Percentiles rank a stretch among this genome's conserved stretches.
Conservation (phyloP, 2,797 vertebrate genomes). For the Melanogrammus aeglefinus region DNA sequence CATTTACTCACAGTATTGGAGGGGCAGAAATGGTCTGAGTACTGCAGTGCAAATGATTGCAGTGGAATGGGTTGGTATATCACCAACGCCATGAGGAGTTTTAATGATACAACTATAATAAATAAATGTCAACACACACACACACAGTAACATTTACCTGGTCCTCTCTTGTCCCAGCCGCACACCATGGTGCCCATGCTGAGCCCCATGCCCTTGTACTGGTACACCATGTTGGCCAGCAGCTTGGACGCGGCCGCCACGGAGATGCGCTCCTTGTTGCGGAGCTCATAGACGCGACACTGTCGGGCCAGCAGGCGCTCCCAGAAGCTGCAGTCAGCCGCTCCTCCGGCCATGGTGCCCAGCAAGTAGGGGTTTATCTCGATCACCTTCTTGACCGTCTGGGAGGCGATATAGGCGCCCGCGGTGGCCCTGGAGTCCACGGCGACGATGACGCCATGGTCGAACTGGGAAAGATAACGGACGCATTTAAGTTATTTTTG, state of each 20-base stretch:
- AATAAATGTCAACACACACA: neutral
- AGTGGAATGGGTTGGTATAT: neutral
- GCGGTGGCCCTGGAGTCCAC: conserved; percentile 90
- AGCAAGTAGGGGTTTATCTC: conserved; percentile 91
- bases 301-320: conserved; percentile 87
- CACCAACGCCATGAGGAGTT: neutral
- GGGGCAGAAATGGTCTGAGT: neutral
- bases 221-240: conserved; percentile 94
- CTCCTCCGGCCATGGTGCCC: conserved; percentile 91
- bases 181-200: conserved; percentile 96
- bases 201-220: conserved; percentile 93
- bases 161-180: conserved; percentile 92
- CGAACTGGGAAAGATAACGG: conserved; percentile 67
- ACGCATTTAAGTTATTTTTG: neutral
- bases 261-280: conserved; percentile 91
- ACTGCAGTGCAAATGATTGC: neutral
- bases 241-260: conserved; percentile 90
- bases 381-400: conserved; percentile 91
- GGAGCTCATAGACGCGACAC: conserved; percentile 89
- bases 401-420: conserved; percentile 86
- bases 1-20: neutral
- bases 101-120: neutral
- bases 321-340: conserved; percentile 92
- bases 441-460: conserved; percentile 86
- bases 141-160: conserved; percentile 72